Conservation (phyloP, 2,113 vertebrate genomes). For the Elaphurus davidianus region DNA sequence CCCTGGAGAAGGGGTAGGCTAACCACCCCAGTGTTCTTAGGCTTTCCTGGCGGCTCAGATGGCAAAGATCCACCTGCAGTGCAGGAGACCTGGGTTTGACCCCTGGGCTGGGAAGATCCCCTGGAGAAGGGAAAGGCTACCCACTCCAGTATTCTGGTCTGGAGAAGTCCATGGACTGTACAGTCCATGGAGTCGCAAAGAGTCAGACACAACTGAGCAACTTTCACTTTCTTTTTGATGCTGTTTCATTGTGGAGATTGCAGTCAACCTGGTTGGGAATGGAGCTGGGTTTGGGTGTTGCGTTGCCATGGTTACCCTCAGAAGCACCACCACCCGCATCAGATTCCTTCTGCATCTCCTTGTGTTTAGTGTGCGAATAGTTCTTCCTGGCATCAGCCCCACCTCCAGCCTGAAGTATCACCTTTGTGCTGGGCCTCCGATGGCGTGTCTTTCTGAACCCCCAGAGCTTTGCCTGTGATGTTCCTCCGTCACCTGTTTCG, state of each 20-base stretch:
- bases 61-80: not conserved
- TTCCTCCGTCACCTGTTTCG: fast-evolving
- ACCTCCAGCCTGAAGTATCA: no score
- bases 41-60: not conserved
- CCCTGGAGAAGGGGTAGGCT: fast-evolving
- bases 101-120: not conserved
- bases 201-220: no score
- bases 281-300: not conserved
- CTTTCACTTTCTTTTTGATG: no score
- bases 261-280: fast-evolving
- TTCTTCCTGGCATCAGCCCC: not conserved
- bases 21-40: fast-evolving
- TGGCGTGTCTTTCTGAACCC: fast-evolving
- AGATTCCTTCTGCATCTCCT: fast-evolving
- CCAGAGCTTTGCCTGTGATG: not conserved
- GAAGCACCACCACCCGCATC: fast-evolving
- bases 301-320: fast-evolving
- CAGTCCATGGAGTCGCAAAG: no score
- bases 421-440: not conserved
- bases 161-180: not conserved
- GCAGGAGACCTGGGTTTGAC: not conserved
- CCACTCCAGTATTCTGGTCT: not conserved
- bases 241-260: not conserved
- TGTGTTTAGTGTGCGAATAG: fast-evolving
- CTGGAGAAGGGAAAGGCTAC: not conserved